Evolutionary conservation across 2,113 vertebrate genomes (phyloP).

Genomic region (Chamaetylas fuelleborni): DNA sequence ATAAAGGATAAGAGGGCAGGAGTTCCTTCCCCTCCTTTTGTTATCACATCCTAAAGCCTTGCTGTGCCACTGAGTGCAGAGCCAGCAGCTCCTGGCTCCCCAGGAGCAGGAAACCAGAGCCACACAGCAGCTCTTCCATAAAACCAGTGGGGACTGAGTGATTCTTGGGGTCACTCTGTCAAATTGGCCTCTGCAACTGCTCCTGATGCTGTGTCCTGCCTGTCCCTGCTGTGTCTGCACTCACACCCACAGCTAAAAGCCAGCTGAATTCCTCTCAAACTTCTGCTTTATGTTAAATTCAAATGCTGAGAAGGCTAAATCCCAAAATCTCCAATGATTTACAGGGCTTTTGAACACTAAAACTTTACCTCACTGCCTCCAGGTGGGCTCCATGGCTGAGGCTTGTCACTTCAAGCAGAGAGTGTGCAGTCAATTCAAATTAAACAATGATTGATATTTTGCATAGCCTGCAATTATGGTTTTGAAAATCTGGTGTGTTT

Average conservation of each 20-base stretch:
- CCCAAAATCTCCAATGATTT: not conserved
- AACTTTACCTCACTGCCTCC: not conserved
- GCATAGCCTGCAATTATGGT: not conserved
- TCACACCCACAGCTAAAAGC: not conserved
- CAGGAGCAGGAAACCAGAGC: not conserved
- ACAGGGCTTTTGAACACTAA: not conserved
- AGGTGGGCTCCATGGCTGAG: not conserved
- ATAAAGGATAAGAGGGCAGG: not conserved
- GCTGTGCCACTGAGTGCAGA: not conserved
- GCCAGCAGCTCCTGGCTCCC: not conserved
- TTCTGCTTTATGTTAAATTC: not conserved
- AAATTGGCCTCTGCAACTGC: not conserved
- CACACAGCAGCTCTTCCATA: accelerated
- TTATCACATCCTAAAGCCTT: not conserved
- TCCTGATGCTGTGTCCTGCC: not conserved
- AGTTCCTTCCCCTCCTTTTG: not conserved
- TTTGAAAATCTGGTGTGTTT: not conserved
- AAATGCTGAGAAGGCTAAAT: not conserved
- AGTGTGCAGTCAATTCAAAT: not conserved
- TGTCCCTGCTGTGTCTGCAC: not conserved
- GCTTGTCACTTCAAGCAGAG: not conserved
- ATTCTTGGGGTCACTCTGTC: not conserved
- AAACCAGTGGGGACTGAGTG: not conserved
- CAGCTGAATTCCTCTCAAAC: not conserved
- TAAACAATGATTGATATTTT: not conserved